phyloP scores from a whole-genome alignment of 2,113 vertebrate genomes.

The Aleadryas rufinucha region DNA sequence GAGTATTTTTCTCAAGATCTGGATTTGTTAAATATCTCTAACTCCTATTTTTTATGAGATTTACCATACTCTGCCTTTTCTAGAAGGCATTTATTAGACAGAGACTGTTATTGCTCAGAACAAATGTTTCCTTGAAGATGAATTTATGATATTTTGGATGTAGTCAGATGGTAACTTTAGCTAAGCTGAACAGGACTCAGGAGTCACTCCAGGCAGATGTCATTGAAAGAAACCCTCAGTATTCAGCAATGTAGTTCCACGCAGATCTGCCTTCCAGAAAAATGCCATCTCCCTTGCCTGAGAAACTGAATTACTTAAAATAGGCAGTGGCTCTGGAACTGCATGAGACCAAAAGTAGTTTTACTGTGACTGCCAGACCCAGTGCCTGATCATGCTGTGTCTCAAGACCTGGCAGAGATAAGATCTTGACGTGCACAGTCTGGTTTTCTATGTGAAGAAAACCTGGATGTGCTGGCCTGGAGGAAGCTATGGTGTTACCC shows the following conservation, averaged over 20 bases:
- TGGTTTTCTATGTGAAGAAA: not conserved
- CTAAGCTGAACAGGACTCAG: not conserved
- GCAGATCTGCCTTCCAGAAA: not conserved
- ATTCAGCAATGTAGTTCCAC: not conserved
- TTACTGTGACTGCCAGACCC: not conserved
- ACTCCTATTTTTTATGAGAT: not conserved
- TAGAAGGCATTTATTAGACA: not conserved
- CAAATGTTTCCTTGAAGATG: not conserved
- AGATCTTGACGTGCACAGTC: not conserved
- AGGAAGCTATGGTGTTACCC: not conserved
- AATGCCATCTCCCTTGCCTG: not conserved
- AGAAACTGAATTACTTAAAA: constrained; percentile 17
- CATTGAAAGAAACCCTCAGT: not conserved
- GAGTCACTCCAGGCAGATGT: not conserved
- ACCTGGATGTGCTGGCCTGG: not conserved
- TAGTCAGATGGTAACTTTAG: not conserved
- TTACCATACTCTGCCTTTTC: not conserved
- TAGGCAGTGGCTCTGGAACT: not conserved
- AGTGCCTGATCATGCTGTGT: not conserved
- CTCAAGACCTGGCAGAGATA: not conserved
- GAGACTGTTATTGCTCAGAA: not conserved
- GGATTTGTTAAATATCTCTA: not conserved
- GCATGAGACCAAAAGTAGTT: not conserved
- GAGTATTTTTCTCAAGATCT: not conserved
- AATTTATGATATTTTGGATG: not conserved